Base-by-base conservation (phyloP, 2,113 vertebrate species). In the Mus pahari region DNA sequence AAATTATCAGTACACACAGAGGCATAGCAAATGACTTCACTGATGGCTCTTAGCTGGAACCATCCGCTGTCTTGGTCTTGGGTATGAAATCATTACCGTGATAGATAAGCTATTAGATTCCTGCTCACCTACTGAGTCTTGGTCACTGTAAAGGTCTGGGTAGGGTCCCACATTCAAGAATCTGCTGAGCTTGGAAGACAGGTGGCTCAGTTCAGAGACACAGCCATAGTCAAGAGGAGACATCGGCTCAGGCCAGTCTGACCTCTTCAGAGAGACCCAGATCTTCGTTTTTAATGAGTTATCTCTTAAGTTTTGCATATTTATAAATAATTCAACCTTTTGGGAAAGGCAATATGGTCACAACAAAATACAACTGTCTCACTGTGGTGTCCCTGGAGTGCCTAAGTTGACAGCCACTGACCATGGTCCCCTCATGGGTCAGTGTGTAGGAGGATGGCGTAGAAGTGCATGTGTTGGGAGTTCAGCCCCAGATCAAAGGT, bases 1-100 rank as follows among this genome's bases (percentile, higher is more conserved):
- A 90, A 95, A 94, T 90, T 50, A 94, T 64, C 74, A 62, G 39
- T 24, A n/a, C 50, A 39, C 73, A 42, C 58, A 19, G 33, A 94
- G 42, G 83, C 88, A 55, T 74, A 45, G 91, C 83, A 62, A 55
- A 79, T 74, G 77, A 84, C 64, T 88, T 66, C 62, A 50, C 71
- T 74, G 84, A 95, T 73, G 55, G 77, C 77, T 89, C 42, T 16
- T 55, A 11, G 28, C 91, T 91, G 33, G 78, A 78, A 86, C 20
- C 28, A 7, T 45, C 11, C 2, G 20, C 83, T 60, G 26, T 48
- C 42, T 62, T 42, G 75, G n/a, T 28, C 31, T 55, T 39, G 24
- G 5, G 45, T 24, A 45, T 42, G 53, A 14, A 19, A 17, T n/a
- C 36, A 8, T 7, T 22, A 53, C 66, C 5, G 39, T 2, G 5